Evolutionary conservation across 2,797 vertebrate species (phyloP), one percentile per base, ranked within the genome.

Genomic region (Anableps anableps): DNA sequence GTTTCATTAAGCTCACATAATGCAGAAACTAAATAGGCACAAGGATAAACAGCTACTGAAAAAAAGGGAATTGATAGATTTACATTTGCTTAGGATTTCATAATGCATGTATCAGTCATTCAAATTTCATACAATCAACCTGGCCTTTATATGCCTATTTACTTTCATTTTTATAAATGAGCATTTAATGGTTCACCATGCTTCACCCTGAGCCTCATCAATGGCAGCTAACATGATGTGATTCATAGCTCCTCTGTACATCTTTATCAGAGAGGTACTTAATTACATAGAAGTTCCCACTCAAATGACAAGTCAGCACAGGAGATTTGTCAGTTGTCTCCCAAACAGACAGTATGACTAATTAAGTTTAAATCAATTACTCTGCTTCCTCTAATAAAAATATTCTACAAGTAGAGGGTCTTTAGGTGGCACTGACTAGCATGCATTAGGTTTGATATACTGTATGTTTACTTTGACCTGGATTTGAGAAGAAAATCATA

Each of bases 101-200:
- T 92, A 86, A 88, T 83, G 82, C 48, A 91, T 88, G 89, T 80
- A 85, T 75, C 84, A 90, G 82, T 85, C 87, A 90, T 86, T 90
- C 86, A 90, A 80, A 91, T 83, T 85, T 86, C 82, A 71, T 58
- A 88, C 80, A 89, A 87, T 82, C 79, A 90, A 77, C 83, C 78
- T 60, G 82, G 84, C 84, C 87, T 89, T 90, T 81, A 88, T 84
- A 80, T 78, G 75, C 86, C 85, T 80, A 84, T 91, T 91, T 86
- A 91, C 81, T 87, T 88, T 51, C 80, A 91, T 91, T 92, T 91
- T 86, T 85, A 80, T 85, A 89, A 88, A 92, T 86, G 41, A 87
- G 86, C 75, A 86, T 80, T 88, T 88, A 75, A 88, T 86, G 83
- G 85, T 89, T 75, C 77, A 68, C 86, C 85, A 87, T 53, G 76